Evolutionary conservation across 2,797 vertebrate species (phyloP).

Genomic region (Acipenser ruthenus): DNA sequence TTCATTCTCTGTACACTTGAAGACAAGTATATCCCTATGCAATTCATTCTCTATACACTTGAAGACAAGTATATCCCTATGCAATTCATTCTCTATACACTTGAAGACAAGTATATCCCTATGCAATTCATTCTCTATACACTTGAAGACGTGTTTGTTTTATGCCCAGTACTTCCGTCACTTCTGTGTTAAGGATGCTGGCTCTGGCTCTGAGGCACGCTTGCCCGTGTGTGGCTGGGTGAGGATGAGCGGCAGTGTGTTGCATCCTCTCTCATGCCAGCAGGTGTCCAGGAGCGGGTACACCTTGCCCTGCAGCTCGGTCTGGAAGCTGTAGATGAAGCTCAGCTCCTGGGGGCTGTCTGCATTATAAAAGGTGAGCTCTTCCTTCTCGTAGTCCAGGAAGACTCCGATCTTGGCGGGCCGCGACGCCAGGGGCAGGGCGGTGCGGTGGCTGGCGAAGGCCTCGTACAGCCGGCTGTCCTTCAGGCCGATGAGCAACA

Average conservation of each 20-base stretch:
- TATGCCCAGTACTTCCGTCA: no score
- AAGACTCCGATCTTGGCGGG: constrained; percentile 62
- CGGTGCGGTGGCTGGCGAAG: constrained; percentile 48
- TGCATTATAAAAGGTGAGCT: constrained; percentile 64
- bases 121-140: no score
- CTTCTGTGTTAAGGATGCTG: no score
- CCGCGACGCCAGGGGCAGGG: constrained; percentile 44
- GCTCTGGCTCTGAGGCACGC: not conserved
- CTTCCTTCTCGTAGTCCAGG: constrained; percentile 66
- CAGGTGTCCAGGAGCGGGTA: constrained; percentile 72
- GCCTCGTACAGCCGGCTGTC: constrained; percentile 68
- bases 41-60: no score
- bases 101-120: no score
- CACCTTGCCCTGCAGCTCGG: constrained; percentile 71
- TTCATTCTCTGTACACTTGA: no score
- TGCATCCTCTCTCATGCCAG: constrained; percentile 66
- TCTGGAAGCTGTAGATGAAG: constrained; percentile 66
- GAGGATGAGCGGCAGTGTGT: constrained; percentile 59
- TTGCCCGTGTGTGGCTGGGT: constrained; percentile 15
- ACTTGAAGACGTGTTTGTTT: no score
- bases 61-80: no score
- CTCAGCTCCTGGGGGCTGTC: constrained; percentile 59
- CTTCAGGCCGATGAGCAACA: constrained; percentile 71
- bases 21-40: no score
- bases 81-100: no score